These are phyloP conservation scores for Silurus aristotelis DNA, from an alignment of 2,797 vertebrate genomes.

Conservation along the genomic window DNA sequence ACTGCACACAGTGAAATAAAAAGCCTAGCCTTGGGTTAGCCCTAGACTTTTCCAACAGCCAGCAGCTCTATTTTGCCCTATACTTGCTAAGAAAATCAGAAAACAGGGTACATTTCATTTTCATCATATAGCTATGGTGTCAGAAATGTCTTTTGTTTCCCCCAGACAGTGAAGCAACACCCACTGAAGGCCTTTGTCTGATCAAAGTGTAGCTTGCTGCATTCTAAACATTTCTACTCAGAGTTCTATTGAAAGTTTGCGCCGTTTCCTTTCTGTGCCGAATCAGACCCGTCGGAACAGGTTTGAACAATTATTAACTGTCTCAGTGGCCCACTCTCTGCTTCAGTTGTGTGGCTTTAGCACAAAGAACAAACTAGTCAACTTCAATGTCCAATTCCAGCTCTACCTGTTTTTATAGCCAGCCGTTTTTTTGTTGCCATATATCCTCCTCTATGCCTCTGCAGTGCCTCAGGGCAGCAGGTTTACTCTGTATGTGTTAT, in stretches of 20 bases:
- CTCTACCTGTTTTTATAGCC: constrained; percentile 55
- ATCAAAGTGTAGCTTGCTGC: constrained; percentile 14
- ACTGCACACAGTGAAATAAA: constrained; percentile 68
- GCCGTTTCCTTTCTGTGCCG: constrained; percentile 65
- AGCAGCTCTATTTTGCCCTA: constrained; percentile 2
- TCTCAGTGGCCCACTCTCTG: constrained; percentile 62
- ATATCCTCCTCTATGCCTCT: constrained; percentile 33
- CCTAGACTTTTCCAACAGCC: constrained; percentile 36
- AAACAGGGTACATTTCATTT: neutral
- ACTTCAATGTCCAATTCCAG: constrained; percentile 35
- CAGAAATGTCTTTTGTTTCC: constrained; percentile 12
- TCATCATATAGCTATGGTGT: constrained; percentile 1
- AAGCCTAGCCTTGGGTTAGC: constrained; percentile 30
- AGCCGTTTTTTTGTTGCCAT: constrained; percentile 43
- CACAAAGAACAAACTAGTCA: constrained; percentile 53
- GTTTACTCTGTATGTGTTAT: constrained; percentile 35
- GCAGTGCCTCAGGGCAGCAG: constrained; percentile 38
- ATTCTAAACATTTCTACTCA: constrained; percentile 34
- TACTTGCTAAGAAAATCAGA: neutral
- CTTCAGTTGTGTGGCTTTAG: constrained; percentile 67
- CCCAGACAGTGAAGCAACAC: constrained; percentile 22
- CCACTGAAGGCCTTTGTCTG: constrained; percentile 43
- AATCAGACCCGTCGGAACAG: constrained; percentile 77
- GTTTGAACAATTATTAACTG: constrained; percentile 82
- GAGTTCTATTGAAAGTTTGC: constrained; percentile 62